Evolutionary conservation across 1,140 invertebrate species (phyloP).

Genomic region (Tetraneura akinire): DNA sequence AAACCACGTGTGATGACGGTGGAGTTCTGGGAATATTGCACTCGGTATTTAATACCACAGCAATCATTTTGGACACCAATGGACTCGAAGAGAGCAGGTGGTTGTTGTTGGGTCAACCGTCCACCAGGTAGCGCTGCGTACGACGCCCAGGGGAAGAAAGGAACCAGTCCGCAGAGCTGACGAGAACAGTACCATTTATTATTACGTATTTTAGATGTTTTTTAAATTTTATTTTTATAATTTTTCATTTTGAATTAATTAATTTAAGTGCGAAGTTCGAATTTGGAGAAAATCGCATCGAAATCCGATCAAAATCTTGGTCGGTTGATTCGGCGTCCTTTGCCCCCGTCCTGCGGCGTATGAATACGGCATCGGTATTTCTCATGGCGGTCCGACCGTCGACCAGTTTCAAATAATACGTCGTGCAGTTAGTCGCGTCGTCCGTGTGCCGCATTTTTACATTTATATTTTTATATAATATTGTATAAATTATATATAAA

Average conservation of each 20-base stretch:
- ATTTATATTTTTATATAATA: conserved; percentile 23
- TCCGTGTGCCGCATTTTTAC: conserved; percentile 35
- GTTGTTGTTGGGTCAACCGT: conserved; percentile 23
- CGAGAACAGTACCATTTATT: conserved; percentile 9
- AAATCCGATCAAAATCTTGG: not conserved
- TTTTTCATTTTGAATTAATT: not conserved
- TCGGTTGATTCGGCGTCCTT: not conserved
- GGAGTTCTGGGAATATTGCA: not conserved
- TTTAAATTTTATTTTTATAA: not conserved
- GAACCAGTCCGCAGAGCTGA: conserved; percentile 23
- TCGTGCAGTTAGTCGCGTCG: not conserved
- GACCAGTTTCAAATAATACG: conserved; percentile 40
- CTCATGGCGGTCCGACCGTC: conserved; percentile 35
- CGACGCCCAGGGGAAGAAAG: conserved; percentile 48
- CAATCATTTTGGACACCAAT: conserved; percentile 28
- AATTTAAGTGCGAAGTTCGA: not conserved
- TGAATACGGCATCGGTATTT: conserved; percentile 49
- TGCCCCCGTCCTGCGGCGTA: conserved; percentile 32
- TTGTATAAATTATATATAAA: too few relatives aligned
- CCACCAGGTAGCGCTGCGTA: conserved; percentile 17
- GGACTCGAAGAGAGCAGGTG: conserved; percentile 39
- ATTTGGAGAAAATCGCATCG: not conserved
- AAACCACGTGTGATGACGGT: conserved; percentile 3
- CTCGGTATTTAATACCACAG: too few relatives aligned
- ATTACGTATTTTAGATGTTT: not conserved